Evolutionary conservation across 1,140 invertebrate species (phyloP).

Genomic region (Helicorthomorpha holstii): DNA sequence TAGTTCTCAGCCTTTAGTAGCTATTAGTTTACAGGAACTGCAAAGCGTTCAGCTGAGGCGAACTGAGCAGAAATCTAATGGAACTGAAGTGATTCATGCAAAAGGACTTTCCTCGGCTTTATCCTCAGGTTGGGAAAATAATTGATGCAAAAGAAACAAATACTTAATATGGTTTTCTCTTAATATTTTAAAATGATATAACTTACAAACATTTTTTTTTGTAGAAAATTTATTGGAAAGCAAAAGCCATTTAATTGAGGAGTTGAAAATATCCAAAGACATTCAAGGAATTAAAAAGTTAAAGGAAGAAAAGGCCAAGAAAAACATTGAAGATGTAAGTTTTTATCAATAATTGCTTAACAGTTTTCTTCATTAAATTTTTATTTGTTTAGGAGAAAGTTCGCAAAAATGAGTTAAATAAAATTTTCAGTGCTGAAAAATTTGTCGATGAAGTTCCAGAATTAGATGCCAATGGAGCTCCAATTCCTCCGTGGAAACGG

Average conservation of each 20-base stretch:
- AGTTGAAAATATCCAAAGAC: conserved; percentile 73
- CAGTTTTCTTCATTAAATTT: neutral
- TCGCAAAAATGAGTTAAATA: conserved; percentile 59
- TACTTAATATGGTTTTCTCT: too few species aligned
- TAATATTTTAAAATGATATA: neutral
- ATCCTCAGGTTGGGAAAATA: too few species aligned
- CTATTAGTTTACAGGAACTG: conserved; percentile 68
- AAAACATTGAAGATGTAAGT: conserved; percentile 30
- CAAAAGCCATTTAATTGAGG: conserved; percentile 45
- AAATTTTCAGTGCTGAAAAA: conserved; percentile 64
- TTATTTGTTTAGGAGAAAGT: conserved; percentile 42
- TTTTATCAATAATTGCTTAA: neutral
- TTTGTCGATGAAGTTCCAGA: conserved; percentile 83
- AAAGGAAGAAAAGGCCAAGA: conserved; percentile 67
- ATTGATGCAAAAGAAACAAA: too few species aligned
- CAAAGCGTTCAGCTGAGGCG: conserved; percentile 51
- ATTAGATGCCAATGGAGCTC: conserved; percentile 66
- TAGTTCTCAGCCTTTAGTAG: conserved; percentile 50
- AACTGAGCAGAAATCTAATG: neutral
- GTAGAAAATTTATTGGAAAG: conserved; percentile 5
- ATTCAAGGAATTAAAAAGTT: conserved; percentile 76
- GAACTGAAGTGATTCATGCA: neutral
- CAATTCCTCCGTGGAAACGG: conserved; percentile 81
- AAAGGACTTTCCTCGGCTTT: too few species aligned
- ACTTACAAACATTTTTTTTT: neutral